These are phyloP conservation scores for Andinoacara biseriatus DNA, from an alignment of 2,113 vertebrate species.

Conservation along the genomic window DNA sequence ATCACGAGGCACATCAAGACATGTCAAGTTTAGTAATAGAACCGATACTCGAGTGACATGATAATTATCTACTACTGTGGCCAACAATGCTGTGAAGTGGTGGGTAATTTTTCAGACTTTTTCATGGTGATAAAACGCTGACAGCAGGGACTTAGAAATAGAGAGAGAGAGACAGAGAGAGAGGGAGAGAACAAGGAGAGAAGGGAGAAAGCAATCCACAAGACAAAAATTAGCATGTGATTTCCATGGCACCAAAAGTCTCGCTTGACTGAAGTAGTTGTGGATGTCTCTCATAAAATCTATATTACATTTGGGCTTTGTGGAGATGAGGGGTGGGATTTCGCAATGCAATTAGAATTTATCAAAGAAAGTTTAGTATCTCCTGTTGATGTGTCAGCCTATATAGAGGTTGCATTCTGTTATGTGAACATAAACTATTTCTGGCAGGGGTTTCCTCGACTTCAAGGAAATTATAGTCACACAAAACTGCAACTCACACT, in stretches of 20 bases:
- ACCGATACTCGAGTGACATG: background rate
- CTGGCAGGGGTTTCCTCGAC: slow-evolving; percentile 33
- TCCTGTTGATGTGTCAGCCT: slow-evolving; percentile 46
- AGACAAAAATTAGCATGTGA: slow-evolving; percentile 44
- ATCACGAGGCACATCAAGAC: background rate
- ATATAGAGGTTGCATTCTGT: slow-evolving; percentile 9
- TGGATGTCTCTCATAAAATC: slow-evolving; percentile 60
- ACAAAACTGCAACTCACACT: slow-evolving; percentile 16
- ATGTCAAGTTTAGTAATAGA: slow-evolving; percentile 13
- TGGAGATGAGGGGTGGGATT: slow-evolving; percentile 55
- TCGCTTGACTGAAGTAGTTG: slow-evolving; percentile 19
- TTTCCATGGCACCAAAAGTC: slow-evolving; percentile 21
- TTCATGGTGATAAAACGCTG: background rate
- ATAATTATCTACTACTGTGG: slow-evolving; percentile 27
- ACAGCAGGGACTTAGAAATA: background rate
- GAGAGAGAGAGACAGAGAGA: background rate
- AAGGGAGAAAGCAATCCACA: background rate
- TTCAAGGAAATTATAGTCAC: slow-evolving; percentile 38
- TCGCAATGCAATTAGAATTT: slow-evolving; percentile 62
- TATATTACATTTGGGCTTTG: slow-evolving; percentile 67
- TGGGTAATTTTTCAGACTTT: slow-evolving; percentile 18
- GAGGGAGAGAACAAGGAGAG: background rate
- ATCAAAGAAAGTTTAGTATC: slow-evolving; percentile 53
- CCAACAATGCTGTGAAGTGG: slow-evolving; percentile 5
- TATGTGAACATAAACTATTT: background rate